phyloP scores from a whole-genome alignment of 2,888 invertebrate species.

The Agelastica alni region DNA sequence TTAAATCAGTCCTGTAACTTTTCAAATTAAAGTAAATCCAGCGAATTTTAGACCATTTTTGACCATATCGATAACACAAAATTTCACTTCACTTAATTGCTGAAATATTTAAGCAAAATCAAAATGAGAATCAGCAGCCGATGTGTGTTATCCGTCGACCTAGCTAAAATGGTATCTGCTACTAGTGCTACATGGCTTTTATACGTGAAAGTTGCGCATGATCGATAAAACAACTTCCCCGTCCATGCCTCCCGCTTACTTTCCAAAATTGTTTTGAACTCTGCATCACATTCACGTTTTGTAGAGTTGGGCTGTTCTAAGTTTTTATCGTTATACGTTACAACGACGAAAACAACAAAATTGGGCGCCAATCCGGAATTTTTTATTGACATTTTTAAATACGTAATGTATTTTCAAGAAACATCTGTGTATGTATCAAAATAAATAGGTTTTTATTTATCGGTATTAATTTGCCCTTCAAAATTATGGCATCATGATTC shows the following conservation, averaged over 20 bases:
- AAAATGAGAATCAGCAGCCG: conserved; percentile 15
- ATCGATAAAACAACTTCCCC: too few species aligned
- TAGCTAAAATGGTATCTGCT: conserved; percentile 28
- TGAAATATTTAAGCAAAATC: conserved; percentile 30
- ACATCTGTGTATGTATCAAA: too few species aligned
- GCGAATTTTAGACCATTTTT: conserved; percentile 21
- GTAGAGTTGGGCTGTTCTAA: conserved; percentile 8
- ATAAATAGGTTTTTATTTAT: too few species aligned
- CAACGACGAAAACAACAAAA: too few species aligned
- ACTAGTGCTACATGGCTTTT: conserved; percentile 23
- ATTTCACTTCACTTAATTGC: conserved; percentile 41
- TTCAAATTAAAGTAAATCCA: conserved; percentile 13
- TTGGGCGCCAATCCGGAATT: too few species aligned
- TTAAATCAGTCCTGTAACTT: conserved; percentile 3
- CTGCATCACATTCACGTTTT: conserved; percentile 3
- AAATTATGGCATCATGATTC: too few species aligned
- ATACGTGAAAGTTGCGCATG: conserved; percentile 24
- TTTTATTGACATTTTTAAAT: too few species aligned
- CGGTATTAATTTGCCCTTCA: too few species aligned
- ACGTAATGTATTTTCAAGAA: too few species aligned
- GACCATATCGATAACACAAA: conserved; percentile 40
- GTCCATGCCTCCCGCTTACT: conserved; percentile 2
- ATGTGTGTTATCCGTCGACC: conserved; percentile 29
- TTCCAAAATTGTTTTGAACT: conserved; percentile 10
- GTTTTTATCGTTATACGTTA: too few species aligned